Evolutionary conservation across 2,797 vertebrate species (phyloP).

Genomic region (Manis javanica): DNA sequence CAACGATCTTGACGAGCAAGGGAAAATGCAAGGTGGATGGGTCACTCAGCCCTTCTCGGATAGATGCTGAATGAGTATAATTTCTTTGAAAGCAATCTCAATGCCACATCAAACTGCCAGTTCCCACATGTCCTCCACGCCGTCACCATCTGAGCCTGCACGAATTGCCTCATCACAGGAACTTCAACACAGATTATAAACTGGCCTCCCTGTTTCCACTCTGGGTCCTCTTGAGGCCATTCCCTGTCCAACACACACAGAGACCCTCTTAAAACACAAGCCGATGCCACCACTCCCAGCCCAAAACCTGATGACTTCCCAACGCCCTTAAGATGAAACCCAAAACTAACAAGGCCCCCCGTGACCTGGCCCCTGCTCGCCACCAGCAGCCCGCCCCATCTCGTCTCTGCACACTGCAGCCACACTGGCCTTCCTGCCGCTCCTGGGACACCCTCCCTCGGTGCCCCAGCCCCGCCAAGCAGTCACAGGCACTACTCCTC

Average conservation of each 20-base stretch:
- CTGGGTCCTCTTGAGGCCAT: background rate
- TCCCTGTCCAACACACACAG: background rate
- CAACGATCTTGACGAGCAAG: background rate
- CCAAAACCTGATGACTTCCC: background rate
- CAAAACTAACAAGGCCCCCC: too few relatives aligned
- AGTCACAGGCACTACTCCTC: rapidly evolving
- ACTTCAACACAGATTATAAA: rapidly evolving
- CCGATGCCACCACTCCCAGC: background rate
- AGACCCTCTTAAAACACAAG: background rate
- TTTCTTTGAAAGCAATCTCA: background rate
- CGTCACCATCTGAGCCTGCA: rapidly evolving
- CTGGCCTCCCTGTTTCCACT: rapidly evolving
- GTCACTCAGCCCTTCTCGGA: background rate
- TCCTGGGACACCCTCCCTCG: rapidly evolving
- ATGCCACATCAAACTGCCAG: background rate
- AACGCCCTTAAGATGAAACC: background rate
- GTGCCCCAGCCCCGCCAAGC: too few relatives aligned
- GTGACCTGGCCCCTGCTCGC: too few relatives aligned
- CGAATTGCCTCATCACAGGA: rapidly evolving
- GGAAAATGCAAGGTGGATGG: rapidly evolving
- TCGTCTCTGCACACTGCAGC: background rate
- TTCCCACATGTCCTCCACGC: rapidly evolving
- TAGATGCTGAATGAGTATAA: rapidly evolving
- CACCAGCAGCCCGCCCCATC: rapidly evolving
- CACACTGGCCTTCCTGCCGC: too few relatives aligned